Evolutionary conservation across 2,113 vertebrate species (phyloP).

Genomic region (Tyto alba): DNA sequence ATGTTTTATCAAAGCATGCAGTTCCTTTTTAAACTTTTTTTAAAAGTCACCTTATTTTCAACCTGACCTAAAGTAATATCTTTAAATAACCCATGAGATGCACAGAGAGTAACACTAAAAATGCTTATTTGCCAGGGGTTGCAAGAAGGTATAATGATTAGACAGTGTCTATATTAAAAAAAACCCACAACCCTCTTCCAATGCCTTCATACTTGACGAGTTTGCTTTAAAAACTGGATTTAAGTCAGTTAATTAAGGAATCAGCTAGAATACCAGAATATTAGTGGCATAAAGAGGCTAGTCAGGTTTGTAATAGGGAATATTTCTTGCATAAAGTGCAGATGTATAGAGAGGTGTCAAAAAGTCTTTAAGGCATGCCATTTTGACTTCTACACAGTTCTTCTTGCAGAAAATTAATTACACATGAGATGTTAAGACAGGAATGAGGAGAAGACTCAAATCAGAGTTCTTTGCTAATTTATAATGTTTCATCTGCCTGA

Average conservation of each 20-base stretch:
- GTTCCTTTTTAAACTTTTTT: neutral
- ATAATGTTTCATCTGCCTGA: neutral
- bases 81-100: neutral
- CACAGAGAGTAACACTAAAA: neutral
- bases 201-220: neutral
- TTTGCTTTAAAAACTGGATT: neutral
- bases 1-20: neutral
- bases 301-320: neutral
- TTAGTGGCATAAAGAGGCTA: neutral
- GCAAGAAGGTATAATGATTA: neutral
- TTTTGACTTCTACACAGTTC: neutral
- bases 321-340: neutral
- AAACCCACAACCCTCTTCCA: neutral
- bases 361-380: neutral
- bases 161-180: neutral
- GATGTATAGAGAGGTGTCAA: neutral
- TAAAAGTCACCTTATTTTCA: neutral
- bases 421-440: neutral
- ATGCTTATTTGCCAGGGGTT: neutral
- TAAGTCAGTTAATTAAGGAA: neutral
- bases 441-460: neutral
- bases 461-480: neutral
- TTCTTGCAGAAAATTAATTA: neutral
- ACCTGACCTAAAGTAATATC: neutral
- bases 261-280: neutral